These are phyloP conservation scores for Tigriopus californicus DNA, from an alignment of 2,888 invertebrate species.

Conservation along the genomic window DNA sequence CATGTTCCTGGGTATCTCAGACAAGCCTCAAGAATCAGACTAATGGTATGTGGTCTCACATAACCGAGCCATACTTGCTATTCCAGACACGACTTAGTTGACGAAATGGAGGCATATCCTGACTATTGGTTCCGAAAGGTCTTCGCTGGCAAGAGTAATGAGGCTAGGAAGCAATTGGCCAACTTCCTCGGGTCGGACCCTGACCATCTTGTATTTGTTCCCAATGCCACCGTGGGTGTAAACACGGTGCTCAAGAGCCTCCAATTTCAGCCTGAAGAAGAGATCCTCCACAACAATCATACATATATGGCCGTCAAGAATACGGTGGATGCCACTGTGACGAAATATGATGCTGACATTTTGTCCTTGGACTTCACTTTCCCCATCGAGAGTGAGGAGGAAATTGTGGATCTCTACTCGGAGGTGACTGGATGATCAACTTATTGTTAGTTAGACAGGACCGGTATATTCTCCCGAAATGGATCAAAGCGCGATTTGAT, in stretches of 20 bases:
- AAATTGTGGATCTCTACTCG: not conserved
- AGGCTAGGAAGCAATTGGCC: not conserved
- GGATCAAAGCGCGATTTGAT: no score
- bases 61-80: not conserved
- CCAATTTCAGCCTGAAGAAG: not conserved
- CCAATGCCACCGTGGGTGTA: constrained; percentile 2
- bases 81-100: not conserved
- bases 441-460: not conserved
- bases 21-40: no score
- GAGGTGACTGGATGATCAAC: not conserved
- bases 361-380: not conserved
- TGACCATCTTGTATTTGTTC: constrained; percentile 1
- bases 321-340: not conserved
- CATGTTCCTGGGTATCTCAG: no score
- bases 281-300: not conserved
- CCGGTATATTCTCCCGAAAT: not conserved
- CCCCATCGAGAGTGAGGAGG: not conserved
- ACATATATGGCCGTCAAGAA: constrained; percentile 3
- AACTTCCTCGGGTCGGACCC: not conserved
- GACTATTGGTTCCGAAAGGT: not conserved
- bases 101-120: not conserved
- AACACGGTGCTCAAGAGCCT: constrained; percentile 2
- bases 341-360: not conserved
- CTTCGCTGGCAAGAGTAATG: not conserved
- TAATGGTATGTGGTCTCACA: no score